phyloP scores from a whole-genome alignment of 2,797 vertebrate genomes.

The Spondyliosoma cantharus region DNA sequence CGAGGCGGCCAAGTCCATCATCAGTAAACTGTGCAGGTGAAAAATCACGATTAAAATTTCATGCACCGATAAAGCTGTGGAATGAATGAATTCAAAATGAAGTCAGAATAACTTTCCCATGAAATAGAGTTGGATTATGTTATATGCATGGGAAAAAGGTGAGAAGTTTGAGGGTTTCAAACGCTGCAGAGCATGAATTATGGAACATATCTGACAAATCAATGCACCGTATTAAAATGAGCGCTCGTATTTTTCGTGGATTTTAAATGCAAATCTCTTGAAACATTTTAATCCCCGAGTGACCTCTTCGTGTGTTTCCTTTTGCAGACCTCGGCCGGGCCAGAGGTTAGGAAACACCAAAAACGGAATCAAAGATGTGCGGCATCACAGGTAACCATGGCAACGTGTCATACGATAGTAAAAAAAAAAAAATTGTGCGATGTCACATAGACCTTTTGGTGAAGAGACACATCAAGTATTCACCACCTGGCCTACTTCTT shows the following conservation, averaged over 20 bases:
- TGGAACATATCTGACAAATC: not conserved
- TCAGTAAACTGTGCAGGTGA: constrained; percentile 88
- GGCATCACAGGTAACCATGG: constrained; percentile 84
- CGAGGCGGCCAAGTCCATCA: constrained; percentile 86
- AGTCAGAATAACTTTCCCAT: constrained; percentile 3
- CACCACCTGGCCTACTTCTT: not conserved
- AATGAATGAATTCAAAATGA: constrained; percentile 9
- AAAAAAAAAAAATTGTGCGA: not conserved
- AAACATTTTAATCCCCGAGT: not conserved
- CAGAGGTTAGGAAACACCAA: constrained; percentile 88
- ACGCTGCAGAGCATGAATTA: constrained; percentile 14
- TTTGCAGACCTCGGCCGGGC: constrained; percentile 84
- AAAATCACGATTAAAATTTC: constrained; percentile 23
- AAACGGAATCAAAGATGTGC: constrained; percentile 87
- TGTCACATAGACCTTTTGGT: not conserved
- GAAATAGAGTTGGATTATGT: not conserved
- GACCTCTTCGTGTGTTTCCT: not conserved
- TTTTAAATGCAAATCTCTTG: constrained; percentile 1
- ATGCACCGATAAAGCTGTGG: not conserved
- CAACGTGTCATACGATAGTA: not conserved
- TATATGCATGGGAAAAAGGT: not conserved
- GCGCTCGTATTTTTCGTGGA: not conserved
- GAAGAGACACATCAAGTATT: not conserved
- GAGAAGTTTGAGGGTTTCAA: not conserved
- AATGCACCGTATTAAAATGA: not conserved